These are phyloP conservation scores for Marasmarcha lunaedactyla DNA, from an alignment of 2,888 invertebrate species.

Conservation along the genomic window DNA sequence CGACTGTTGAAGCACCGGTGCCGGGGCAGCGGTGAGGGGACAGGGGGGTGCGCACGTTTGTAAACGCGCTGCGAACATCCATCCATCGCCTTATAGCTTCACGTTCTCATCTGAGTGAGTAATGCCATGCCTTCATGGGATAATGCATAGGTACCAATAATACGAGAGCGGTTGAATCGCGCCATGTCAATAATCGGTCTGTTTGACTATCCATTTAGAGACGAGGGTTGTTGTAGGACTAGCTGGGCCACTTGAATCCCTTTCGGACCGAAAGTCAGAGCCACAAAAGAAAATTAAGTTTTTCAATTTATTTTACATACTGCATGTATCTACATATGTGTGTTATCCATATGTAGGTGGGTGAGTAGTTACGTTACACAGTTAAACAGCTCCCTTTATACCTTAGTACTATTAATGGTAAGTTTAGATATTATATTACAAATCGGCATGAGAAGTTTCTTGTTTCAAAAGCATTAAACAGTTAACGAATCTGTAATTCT, in stretches of 20 bases:
- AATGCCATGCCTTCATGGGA: slow-evolving; percentile 40
- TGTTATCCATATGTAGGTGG: too few species aligned
- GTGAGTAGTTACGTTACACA: too few species aligned
- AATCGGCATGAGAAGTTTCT: too few species aligned
- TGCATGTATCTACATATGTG: too few species aligned
- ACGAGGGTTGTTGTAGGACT: slow-evolving; percentile 27
- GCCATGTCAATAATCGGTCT: slow-evolving; percentile 50
- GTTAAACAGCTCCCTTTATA: too few species aligned
- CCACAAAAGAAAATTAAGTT: too few species aligned
- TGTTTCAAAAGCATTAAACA: too few species aligned
- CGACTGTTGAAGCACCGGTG: slow-evolving; percentile 16
- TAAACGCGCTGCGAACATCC: slow-evolving; percentile 24
- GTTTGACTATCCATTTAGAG: slow-evolving; percentile 56
- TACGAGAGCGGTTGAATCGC: slow-evolving; percentile 57
- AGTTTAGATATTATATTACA: too few species aligned
- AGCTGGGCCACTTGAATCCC: slow-evolving; percentile 22
- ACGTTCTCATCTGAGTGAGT: slow-evolving; percentile 46
- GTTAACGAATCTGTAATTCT: too few species aligned
- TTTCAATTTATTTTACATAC: too few species aligned
- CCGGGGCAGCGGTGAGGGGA: slow-evolving; percentile 14
- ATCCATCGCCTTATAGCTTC: slow-evolving; percentile 32
- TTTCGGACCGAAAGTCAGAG: background rate
- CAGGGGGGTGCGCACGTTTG: slow-evolving; percentile 9
- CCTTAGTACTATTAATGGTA: too few species aligned
- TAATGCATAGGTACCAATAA: slow-evolving; percentile 59